Evolutionary conservation across 1,140 invertebrate species (phyloP), one percentile per base, ranked within the genome.

Genomic region (Phortica variegata): DNA sequence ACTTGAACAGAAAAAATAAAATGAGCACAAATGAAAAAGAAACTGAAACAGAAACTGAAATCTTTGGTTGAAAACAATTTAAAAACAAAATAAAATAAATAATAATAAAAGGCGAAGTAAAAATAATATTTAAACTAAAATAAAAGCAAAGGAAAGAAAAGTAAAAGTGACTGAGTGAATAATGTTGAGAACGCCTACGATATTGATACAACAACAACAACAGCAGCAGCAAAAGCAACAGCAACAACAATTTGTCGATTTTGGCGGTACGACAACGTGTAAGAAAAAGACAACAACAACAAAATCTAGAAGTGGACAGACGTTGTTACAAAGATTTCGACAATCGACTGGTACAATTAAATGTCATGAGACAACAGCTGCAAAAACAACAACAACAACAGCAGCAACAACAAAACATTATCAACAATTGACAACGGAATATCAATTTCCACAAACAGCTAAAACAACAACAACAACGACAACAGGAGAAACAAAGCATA

Each of bases 111-210:
- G 5, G 10, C 10, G 23, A 26, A 34, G 32, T 34, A 56, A 31
- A 38, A 46, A 26, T 6, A 26, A 26, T 6, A 26, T 43, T 26
- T 43, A 60, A 38, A 40, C 36, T 32, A 12, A 43, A 45, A 39
- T 16, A 60, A 16, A 31, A 56, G 39, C 21, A 41, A 54, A 40
- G 5, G 5, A 26, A 10, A 26, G 10, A 26, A 37, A 46, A 58
- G 37, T 42, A 69, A 68, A 68, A 68, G 63, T 68, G 63, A 68
- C 47, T n/a, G n/a, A 55, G 63, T 68, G 63, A 68, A 68, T 68
- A 55, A 68, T 68, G 63, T 68, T 68, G 63, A 68, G 63, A 68
- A 63, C 63, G 60, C 63, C 63, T 60, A 68, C 63, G 53, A 68
- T 54, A 66, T 66, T 49, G 63, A 29, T 45, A 26, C 23, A 6